phyloP scores from a whole-genome alignment of 2,888 invertebrate genomes.

The Ennomos fuscantarius region DNA sequence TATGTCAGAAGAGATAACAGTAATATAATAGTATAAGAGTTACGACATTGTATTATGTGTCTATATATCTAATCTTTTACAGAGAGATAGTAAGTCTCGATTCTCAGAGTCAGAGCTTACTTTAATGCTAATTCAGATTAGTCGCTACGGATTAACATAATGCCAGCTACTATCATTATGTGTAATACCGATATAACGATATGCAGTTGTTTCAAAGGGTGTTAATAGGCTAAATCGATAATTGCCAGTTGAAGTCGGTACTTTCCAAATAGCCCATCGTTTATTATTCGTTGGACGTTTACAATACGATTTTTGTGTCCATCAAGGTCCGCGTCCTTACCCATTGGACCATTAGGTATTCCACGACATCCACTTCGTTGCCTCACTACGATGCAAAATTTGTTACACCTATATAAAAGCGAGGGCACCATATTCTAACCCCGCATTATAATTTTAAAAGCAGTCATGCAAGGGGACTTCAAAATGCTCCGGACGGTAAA shows the following conservation, averaged over 20 bases:
- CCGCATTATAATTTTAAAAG: slow-evolving; percentile 76
- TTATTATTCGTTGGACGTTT: slow-evolving; percentile 80
- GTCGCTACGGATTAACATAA: slow-evolving; percentile 4
- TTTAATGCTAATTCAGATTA: background rate
- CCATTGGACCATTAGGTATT: slow-evolving; percentile 82
- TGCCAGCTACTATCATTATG: slow-evolving; percentile 5
- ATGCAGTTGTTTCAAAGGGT: slow-evolving; percentile 36
- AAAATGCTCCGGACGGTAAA: slow-evolving; percentile 71
- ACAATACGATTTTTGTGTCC: slow-evolving; percentile 81
- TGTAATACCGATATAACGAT: slow-evolving; percentile 13
- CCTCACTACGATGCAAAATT: slow-evolving; percentile 82
- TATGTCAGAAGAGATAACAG: too few relatives aligned
- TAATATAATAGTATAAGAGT: too few relatives aligned
- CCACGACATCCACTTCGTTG: slow-evolving; percentile 73
- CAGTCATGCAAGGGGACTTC: slow-evolving; percentile 61
- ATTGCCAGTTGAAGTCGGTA: slow-evolving; percentile 52
- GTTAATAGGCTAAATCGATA: slow-evolving; percentile 53
- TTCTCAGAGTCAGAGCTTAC: background rate
- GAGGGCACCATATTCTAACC: slow-evolving; percentile 72
- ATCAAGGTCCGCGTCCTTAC: slow-evolving; percentile 81
- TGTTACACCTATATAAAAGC: slow-evolving; percentile 84
- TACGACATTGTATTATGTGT: too few relatives aligned
- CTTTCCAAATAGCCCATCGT: slow-evolving; percentile 73
- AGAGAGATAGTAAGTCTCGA: background rate
- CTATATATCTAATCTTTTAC: background rate